phyloP scores from a whole-genome alignment of 2,888 invertebrate genomes.

The Nyleta sp. region DNA sequence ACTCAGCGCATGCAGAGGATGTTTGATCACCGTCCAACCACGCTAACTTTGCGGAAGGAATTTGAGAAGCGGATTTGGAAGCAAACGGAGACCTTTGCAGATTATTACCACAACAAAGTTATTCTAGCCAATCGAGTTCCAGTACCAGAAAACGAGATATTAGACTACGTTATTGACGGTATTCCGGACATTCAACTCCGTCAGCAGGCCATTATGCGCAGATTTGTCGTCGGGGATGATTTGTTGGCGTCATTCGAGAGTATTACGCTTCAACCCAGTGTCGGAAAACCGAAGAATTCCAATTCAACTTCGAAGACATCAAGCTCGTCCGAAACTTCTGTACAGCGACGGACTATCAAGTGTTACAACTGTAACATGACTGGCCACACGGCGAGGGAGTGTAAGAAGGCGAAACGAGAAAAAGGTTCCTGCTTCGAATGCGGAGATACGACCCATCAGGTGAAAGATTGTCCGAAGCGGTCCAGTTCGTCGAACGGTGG shows the following conservation, averaged over 20 bases:
- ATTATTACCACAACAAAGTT: slow-evolving; percentile 62
- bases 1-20: neutral
- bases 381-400: slow-evolving; percentile 15
- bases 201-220: slow-evolving; percentile 45
- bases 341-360: neutral
- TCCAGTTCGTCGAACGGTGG: too few species aligned
- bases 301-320: neutral
- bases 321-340: neutral
- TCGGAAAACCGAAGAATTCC: too few species aligned
- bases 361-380: slow-evolving; percentile 24
- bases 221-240: slow-evolving; percentile 10
- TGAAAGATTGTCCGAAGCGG: slow-evolving; percentile 13
- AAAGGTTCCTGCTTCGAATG: slow-evolving; percentile 29
- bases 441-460: slow-evolving; percentile 22
- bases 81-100: slow-evolving; percentile 51
- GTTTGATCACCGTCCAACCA: neutral
- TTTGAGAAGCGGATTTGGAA: slow-evolving; percentile 44
- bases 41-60: neutral
- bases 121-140: slow-evolving; percentile 46
- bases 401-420: slow-evolving; percentile 12
- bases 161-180: slow-evolving; percentile 48
- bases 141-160: neutral
- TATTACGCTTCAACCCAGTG: neutral
- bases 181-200: slow-evolving; percentile 43
- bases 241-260: slow-evolving; percentile 21